A percentile compares a stretch with the other conserved stretches of the same genome.
Evolutionary conservation across 2,888 invertebrate genomes (phyloP).

Genomic region (Sminthurides aquaticus): DNA sequence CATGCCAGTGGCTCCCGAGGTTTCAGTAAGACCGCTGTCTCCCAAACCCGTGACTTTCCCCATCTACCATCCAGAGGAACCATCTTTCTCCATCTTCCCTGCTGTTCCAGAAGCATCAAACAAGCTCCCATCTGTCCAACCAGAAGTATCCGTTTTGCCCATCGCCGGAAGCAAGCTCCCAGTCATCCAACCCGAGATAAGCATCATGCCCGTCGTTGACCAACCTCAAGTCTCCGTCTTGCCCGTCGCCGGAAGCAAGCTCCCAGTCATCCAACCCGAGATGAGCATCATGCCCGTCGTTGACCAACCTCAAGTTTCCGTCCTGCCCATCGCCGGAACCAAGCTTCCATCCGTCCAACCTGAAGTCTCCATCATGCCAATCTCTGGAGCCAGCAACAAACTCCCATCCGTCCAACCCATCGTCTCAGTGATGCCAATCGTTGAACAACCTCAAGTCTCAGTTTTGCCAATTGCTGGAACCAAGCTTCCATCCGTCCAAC

Average conservation of each 20-base stretch:
- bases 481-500: not conserved
- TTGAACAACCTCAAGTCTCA: not conserved
- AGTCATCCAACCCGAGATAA: not conserved
- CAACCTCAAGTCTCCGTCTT: not conserved
- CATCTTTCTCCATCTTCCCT: not conserved
- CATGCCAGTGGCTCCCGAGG: not conserved
- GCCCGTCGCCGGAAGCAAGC: not conserved
- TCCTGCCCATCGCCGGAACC: not conserved
- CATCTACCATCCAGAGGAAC: not conserved
- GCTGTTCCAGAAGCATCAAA: too few species aligned
- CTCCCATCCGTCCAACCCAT: not conserved
- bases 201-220: not conserved
- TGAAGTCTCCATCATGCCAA: not conserved
- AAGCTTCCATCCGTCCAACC: not conserved
- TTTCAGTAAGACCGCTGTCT: not conserved
- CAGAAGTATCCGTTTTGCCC: not conserved
- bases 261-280: not conserved
- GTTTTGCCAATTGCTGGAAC: not conserved
- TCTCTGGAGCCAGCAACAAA: not conserved
- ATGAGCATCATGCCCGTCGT: not conserved
- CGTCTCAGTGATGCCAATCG: not conserved
- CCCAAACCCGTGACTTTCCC: slow-evolving; percentile 3
- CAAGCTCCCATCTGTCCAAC: not conserved
- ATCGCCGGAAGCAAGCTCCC: not conserved
- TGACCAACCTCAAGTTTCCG: not conserved